A percentile compares a stretch with the other conserved stretches of the same genome.
phyloP scores from a whole-genome alignment of 2,888 invertebrate genomes.

The Drosophila prostipennis region DNA sequence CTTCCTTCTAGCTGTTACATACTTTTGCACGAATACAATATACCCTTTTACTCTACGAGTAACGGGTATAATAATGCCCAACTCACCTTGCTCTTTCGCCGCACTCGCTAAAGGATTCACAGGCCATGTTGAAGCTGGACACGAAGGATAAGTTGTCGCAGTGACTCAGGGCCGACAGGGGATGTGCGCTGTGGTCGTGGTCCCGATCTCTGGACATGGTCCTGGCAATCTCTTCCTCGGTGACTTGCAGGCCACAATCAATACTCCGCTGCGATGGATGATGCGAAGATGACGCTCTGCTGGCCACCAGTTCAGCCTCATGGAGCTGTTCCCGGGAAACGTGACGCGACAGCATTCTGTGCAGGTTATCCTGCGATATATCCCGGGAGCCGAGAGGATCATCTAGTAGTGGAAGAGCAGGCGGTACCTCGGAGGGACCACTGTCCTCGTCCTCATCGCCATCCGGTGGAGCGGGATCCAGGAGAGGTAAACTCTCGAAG shows the following conservation, averaged over 20 bases:
- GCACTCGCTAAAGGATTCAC: slow-evolving; percentile 84
- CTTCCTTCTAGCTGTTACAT: too few relatives aligned
- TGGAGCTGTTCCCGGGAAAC: slow-evolving; percentile 89
- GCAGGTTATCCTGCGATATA: slow-evolving; percentile 93
- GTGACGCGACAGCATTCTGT: slow-evolving; percentile 85
- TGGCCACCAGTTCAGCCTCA: slow-evolving; percentile 81
- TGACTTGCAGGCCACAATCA: slow-evolving; percentile 94
- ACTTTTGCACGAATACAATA: too few relatives aligned
- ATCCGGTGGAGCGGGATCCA: slow-evolving; percentile 82
- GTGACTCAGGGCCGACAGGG: slow-evolving; percentile 93
- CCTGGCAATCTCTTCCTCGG: slow-evolving; percentile 95
- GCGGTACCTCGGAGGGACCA: slow-evolving; percentile 92
- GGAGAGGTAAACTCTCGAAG: slow-evolving; percentile 48
- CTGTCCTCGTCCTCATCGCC: slow-evolving; percentile 90
- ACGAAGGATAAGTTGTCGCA: slow-evolving; percentile 94
- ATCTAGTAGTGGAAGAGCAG: slow-evolving; percentile 91
- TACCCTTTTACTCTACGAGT: too few relatives aligned
- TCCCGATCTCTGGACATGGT: slow-evolving; percentile 87
- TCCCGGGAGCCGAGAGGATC: slow-evolving; percentile 92
- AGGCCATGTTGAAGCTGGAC: slow-evolving; percentile 89
- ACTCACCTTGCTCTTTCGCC: slow-evolving; percentile 83
- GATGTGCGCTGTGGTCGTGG: slow-evolving; percentile 88
- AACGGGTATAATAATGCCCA: too few relatives aligned
- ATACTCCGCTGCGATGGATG: slow-evolving; percentile 89
- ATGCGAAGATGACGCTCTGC: slow-evolving; percentile 85